A percentile compares a stretch with the other conserved stretches of the same genome.
Evolutionary conservation across 1,140 invertebrate genomes (phyloP).

Genomic region (Brachionus sp.): DNA sequence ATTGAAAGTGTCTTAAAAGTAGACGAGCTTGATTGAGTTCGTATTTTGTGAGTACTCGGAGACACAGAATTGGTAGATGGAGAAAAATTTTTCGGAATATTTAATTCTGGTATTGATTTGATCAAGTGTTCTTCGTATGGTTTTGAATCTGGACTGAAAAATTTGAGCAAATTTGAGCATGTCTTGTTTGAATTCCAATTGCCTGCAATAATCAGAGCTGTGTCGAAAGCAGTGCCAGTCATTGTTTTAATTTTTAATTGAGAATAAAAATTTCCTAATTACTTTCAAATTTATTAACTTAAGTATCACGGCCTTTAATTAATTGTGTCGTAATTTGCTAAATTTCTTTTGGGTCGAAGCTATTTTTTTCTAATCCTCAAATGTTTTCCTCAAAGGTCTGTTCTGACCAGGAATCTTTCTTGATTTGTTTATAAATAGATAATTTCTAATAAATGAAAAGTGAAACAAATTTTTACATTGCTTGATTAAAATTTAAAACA

Average conservation of each 20-base stretch:
- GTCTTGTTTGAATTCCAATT: not conserved
- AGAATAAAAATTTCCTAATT: not conserved
- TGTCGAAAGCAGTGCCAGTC: conserved; percentile 17
- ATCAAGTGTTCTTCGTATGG: not conserved
- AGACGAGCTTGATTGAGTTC: not conserved
- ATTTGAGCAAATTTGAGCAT: not conserved
- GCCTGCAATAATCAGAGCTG: not conserved
- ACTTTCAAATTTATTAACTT: not conserved
- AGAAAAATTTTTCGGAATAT: not conserved
- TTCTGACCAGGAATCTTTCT: not conserved
- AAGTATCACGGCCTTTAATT: conserved; percentile 20
- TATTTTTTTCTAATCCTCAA: not conserved
- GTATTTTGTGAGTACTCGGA: not conserved
- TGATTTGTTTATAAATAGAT: not conserved
- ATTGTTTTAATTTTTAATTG: not conserved
- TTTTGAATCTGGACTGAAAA: not conserved
- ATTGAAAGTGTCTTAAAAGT: not conserved
- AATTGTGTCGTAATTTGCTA: not conserved
- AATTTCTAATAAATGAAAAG: not conserved
- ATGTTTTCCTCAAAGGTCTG: not conserved
- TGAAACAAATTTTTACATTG: too few relatives aligned
- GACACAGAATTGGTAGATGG: not conserved
- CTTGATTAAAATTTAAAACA: too few relatives aligned
- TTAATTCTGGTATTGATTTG: not conserved
- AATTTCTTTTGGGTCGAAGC: not conserved